Evolutionary conservation across 30 jellyfish, hydroid and myxozoan species (phyloP), one percentile per base, ranked within the genome.

Genomic region (Cassiopea xamachana): DNA sequence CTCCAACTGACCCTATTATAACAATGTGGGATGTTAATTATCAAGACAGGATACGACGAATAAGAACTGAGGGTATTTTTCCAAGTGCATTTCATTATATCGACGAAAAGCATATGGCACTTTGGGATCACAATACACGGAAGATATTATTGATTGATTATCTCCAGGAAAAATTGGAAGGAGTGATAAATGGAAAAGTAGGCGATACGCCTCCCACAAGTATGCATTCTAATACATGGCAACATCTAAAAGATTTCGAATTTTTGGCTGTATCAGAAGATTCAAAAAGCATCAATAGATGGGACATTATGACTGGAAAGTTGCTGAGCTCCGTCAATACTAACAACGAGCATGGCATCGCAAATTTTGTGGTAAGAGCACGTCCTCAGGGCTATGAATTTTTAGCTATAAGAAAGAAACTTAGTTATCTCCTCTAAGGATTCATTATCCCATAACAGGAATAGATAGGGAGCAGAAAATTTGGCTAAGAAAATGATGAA

Each of bases 1-100:
- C 96, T 19, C 97, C 98, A 2, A 87, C 92, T 68, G 97, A 94
- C 7, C 94, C 96, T 1, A 46, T 79, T 6, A 27, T 89, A 39
- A 75, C 91, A 15, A 69, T 94, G 1, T 94, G 96, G 96, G 93
- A 94, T 73, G 69, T 87, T 50, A 88, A 45, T 74, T 61, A 72
- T 68, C 89, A 83, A 2, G 90, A 82, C 72, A 75, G 89, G 77
- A 62, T 69, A 76, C 84, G 90, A 43, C 84, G 81, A 75, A 75
- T 92, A 71, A 75, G 61, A 62, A 15, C 75, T 81, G 94, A 85
- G 49, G 93, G 93, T 10, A 14, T 89, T 68, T 94, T 84, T 75
- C 92, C 98, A 47, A 62, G 87, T 8, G 93, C 96, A 18, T 17
- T 94, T 16, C 51, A 46, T 45, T 83, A 70, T 59, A 79, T 85